Percentiles rank a stretch among this genome's conserved stretches.
Conservation (phyloP, 2,888 invertebrate genomes). For the Lasioglossum lativentre region DNA sequence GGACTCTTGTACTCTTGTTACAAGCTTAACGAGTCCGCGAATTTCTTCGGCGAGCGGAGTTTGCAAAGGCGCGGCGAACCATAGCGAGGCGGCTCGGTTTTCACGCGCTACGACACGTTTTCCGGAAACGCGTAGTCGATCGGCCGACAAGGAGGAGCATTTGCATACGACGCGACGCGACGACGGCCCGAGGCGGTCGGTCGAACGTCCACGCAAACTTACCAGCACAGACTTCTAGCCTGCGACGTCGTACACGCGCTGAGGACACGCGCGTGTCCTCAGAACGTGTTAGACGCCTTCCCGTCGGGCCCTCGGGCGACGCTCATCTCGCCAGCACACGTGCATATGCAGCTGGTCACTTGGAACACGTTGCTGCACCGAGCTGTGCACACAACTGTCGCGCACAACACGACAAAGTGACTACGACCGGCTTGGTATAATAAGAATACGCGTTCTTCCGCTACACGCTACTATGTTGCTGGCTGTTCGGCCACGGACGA, state of each 20-base stretch:
- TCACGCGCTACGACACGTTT: constrained; percentile 44
- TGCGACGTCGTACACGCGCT: constrained; percentile 61
- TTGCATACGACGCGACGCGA: constrained; percentile 66
- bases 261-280: constrained; percentile 65
- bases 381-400: constrained; percentile 35
- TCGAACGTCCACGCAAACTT: constrained; percentile 55
- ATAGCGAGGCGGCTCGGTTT: constrained; percentile 32
- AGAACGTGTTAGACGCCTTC: constrained; percentile 63
- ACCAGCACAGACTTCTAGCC: constrained; percentile 8
- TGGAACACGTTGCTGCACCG: constrained; percentile 12
- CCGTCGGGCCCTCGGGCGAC: constrained; percentile 54
- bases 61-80: background rate
- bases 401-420: constrained; percentile 15
- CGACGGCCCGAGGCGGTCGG: constrained; percentile 51
- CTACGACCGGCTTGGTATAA: constrained; percentile 16
- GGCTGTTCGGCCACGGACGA: background rate
- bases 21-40: background rate
- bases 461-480: background rate
- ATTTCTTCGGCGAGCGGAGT: background rate
- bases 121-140: constrained; percentile 52
- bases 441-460: constrained; percentile 20
- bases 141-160: constrained; percentile 50
- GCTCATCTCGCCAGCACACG: constrained; percentile 63
- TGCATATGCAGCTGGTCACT: constrained; percentile 56
- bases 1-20: background rate